Percentiles rank a stretch among this genome's conserved stretches.
Conservation (phyloP, 2,888 invertebrate genomes). For the Alsophila aescularia region DNA sequence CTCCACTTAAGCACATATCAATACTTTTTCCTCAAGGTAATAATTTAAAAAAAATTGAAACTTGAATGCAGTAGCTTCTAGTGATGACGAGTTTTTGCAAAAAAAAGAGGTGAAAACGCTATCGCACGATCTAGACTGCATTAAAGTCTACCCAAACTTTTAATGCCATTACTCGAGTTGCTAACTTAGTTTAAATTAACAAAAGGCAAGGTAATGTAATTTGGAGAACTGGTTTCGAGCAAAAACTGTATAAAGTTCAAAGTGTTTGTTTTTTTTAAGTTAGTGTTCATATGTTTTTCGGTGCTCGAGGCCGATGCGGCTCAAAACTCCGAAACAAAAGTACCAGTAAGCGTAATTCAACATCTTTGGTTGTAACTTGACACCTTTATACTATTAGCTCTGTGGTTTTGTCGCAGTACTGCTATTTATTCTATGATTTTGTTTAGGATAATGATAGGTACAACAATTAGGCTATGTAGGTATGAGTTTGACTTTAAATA, state of each 20-base stretch:
- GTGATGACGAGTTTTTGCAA: not conserved
- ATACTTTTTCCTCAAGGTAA: too few species aligned
- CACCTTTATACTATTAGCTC: too few species aligned
- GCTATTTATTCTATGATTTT: slow-evolving; percentile 36
- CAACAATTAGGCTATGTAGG: too few species aligned
- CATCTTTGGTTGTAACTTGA: too few species aligned
- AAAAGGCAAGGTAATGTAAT: slow-evolving; percentile 53
- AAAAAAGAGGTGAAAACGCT: not conserved
- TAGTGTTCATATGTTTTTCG: slow-evolving; percentile 34
- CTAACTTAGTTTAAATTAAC: slow-evolving; percentile 34
- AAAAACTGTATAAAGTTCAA: slow-evolving; percentile 71
- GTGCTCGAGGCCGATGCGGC: slow-evolving; percentile 62
- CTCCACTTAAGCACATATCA: too few species aligned
- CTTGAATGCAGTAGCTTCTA: too few species aligned
- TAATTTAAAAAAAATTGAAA: too few species aligned
- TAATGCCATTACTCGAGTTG: slow-evolving; percentile 3
- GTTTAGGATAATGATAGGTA: slow-evolving; percentile 42
- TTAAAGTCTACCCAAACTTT: not conserved
- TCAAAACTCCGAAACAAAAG: too few species aligned
- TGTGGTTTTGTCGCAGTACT: too few species aligned
- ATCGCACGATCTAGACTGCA: not conserved
- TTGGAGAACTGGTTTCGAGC: slow-evolving; percentile 53
- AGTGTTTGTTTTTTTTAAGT: slow-evolving; percentile 56
- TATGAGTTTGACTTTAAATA: not conserved
- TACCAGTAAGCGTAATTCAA: too few species aligned